Percentiles rank a stretch among this genome's conserved stretches.
Conservation (phyloP, 2,797 vertebrate genomes). For the Trachops cirrhosus region DNA sequence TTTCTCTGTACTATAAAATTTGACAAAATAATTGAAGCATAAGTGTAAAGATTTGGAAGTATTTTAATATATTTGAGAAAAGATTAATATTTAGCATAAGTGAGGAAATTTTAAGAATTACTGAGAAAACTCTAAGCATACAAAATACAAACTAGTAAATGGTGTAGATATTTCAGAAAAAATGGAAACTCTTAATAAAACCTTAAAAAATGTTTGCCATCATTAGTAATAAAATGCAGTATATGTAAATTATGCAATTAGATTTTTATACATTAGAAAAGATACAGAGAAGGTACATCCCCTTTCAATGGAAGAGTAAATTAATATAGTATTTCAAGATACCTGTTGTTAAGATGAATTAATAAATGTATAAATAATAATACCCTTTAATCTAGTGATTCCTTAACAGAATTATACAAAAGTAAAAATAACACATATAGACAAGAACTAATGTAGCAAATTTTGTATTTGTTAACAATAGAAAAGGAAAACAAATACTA, state of each 20-base stretch:
- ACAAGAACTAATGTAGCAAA: not conserved
- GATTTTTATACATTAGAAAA: not conserved
- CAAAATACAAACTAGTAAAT: not conserved
- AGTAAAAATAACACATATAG: not conserved
- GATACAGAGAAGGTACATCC: not conserved
- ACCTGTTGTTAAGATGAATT: not conserved
- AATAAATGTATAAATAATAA: not conserved
- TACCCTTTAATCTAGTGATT: not conserved
- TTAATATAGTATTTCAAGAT: not conserved
- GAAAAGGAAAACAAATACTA: not conserved
- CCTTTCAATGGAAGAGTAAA: not conserved
- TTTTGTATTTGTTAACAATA: not conserved
- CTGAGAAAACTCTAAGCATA: not conserved
- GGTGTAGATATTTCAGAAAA: not conserved
- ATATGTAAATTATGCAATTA: not conserved
- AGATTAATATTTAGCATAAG: not conserved
- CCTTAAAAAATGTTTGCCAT: not conserved
- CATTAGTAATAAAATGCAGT: not conserved
- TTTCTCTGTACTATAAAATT: not conserved
- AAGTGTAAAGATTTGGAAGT: not conserved
- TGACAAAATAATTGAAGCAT: not conserved
- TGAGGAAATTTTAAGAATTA: not conserved
- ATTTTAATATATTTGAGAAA: not conserved
- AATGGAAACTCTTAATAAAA: not conserved
- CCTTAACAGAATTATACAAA: not conserved